phyloP scores from a whole-genome alignment of 2,888 invertebrate species.

The Hoplodrina blanda region DNA sequence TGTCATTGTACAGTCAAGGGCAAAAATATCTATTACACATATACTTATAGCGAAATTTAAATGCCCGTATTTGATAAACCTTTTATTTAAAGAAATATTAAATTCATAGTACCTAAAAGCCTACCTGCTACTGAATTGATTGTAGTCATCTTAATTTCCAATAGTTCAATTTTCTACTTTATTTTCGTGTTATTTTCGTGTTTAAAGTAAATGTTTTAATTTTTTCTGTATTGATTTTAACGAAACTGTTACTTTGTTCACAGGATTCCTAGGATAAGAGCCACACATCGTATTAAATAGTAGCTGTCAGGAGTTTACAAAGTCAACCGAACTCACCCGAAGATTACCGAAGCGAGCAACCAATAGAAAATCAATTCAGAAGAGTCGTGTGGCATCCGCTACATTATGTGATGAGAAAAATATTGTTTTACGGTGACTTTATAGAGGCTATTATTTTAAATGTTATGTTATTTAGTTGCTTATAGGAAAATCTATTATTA shows the following conservation, averaged over 20 bases:
- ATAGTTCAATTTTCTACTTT: too few relatives aligned
- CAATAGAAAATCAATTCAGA: too few relatives aligned
- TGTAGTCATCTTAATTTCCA: too few relatives aligned
- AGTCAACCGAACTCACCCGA: slow-evolving; percentile 34
- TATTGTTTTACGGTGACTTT: not conserved
- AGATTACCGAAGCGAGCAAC: slow-evolving; percentile 19
- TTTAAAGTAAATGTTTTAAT: not conserved
- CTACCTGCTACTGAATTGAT: too few relatives aligned
- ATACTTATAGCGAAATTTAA: too few relatives aligned
- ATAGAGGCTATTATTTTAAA: slow-evolving; percentile 12
- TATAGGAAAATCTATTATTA: not conserved
- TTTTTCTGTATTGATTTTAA: not conserved
- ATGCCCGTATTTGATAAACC: too few relatives aligned
- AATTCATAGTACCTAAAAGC: too few relatives aligned
- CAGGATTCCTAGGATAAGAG: slow-evolving; percentile 65
- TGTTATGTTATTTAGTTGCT: not conserved
- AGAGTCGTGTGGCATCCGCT: slow-evolving; percentile 15
- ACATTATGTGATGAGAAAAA: not conserved
- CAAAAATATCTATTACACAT: too few relatives aligned
- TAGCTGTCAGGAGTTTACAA: slow-evolving; percentile 26
- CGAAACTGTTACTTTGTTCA: slow-evolving; percentile 40
- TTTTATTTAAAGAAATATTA: too few relatives aligned
- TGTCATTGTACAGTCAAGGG: too few relatives aligned
- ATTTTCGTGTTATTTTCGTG: not conserved
- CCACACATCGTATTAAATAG: slow-evolving; percentile 59